Base-by-base conservation (phyloP, 2,888 invertebrate genomes). In the Meiosimyza decipiens region DNA sequence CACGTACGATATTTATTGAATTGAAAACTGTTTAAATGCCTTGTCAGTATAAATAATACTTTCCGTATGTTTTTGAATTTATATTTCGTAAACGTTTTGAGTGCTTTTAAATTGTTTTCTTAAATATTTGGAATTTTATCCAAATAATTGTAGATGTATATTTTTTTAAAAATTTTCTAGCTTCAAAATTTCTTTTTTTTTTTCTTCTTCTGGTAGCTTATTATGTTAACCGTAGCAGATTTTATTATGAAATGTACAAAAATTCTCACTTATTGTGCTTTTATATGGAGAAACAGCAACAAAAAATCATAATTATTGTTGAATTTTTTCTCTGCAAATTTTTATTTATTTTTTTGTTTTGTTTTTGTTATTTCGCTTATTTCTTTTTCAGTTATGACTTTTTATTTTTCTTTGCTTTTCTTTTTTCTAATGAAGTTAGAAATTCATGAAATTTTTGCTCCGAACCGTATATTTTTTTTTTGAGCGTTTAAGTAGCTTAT, bases 401-500 rank as follows among this genome's bases (percentile, higher is more conserved):
- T 55, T 49, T 67, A 54, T 67, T 59, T 73, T 71, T 16, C 28
- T 73, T 49, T 71, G 54, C 55, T 55, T 60, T 15, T 60, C 15
- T 64, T 68, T 47, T 68, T 40, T 62, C 52, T 18, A 62, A 52
- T 13, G 47, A 6, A 49, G 7, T 68, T 49, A 66, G 63, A 50
- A 52, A 28, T 33, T 67, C 51, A 62, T 22, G 47, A 51, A 54
- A 28, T 51, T 33, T 50, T 16, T 16, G 40, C 51, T 54, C 40
- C 69, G 13, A 66, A 52, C 52, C 13, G 71, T 69, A 65, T 71
- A 18, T 4, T 55, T 50, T 49, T n/a, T 66, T 6, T 9, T 59
- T 71, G n/a, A 71, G 50, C 67, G 68, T 68, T 28, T 71, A 62
- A 52, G 68, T 69, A 59, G 4, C 49, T 68, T 59, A 57, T 9